Base-by-base conservation (phyloP, 2,888 invertebrate species). In the Acronicta aceris region DNA sequence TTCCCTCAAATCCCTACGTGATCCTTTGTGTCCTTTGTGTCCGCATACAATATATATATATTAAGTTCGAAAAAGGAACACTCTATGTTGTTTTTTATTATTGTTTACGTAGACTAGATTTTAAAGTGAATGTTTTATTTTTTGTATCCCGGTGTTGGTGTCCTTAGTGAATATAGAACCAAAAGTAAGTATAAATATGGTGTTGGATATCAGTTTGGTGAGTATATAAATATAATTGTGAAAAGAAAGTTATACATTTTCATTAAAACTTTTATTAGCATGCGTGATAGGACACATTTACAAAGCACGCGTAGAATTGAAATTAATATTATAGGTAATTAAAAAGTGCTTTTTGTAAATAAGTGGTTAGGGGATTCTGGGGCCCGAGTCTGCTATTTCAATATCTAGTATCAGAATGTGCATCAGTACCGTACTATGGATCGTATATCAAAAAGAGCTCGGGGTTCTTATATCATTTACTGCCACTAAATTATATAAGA, bases 11-110 rank as follows among this genome's bases (percentile, higher is more conserved):
- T 55, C 62, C 78, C 46, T 57, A 57, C 63, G 36, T 64, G 63
- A 78, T 75, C 69, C 69, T 65, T 53, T 63, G 42, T 59, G 71
- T 75, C 65, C 64, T 60, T 45, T 9, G 66, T 61, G 69, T 48
- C 52, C 45, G 46, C 30, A 61, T 71, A 71, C 13, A 67, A 65
- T 21, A 21, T 21, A 21, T 21, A 21, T 21, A n/a, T 66, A 59
- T 68, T 60, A 66, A 65, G 65, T 75, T 67, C 58, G 62, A 55
- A 74, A 76, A 71, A 66, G 65, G 75, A 60, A 65, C 43, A 56
- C n/a, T 59, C 40, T 65, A 63, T 59, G 51, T 65, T 66, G 63
- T 74, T 77, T 74, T 77, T 65, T 60, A 56, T 68, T 56, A 45
- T 66, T 59, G 27, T 69, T 12, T 51, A 65, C 60, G 66, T 70